phyloP scores from a whole-genome alignment of 2,113 vertebrate genomes.

The Pristiophorus japonicus region DNA sequence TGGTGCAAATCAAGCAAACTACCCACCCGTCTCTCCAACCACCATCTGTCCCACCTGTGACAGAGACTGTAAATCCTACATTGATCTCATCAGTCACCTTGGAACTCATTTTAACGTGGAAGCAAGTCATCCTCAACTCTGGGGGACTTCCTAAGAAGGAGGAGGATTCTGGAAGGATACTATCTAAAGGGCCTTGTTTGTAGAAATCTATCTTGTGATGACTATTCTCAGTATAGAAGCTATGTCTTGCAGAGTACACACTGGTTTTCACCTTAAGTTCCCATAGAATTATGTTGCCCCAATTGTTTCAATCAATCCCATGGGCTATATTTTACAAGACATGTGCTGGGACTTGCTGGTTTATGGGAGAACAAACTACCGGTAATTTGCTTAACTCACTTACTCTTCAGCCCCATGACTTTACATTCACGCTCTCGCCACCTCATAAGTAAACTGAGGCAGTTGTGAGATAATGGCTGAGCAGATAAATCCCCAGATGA shows the following conservation, averaged over 20 bases:
- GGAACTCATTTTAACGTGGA: too few relatives aligned
- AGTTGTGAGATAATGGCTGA: neutral
- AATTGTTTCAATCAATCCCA: neutral
- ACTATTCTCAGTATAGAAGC: neutral
- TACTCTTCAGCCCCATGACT: neutral
- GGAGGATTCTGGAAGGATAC: neutral
- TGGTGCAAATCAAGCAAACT: too few relatives aligned
- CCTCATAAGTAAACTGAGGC: neutral
- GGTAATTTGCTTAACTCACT: neutral
- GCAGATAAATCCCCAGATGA: neutral
- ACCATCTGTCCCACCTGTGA: too few relatives aligned
- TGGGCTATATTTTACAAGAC: neutral
- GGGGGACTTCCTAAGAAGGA: too few relatives aligned
- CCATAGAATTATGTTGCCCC: neutral
- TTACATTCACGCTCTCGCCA: neutral
- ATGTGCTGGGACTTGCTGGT: neutral
- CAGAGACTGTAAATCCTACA: too few relatives aligned
- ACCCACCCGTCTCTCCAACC: too few relatives aligned
- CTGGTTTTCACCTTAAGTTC: neutral
- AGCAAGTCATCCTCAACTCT: too few relatives aligned
- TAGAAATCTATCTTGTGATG: neutral
- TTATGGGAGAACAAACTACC: neutral
- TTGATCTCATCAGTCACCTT: too few relatives aligned
- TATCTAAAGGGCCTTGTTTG: neutral
- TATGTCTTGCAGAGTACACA: neutral